Evolutionary conservation across 92 coral and sea anemone species (phyloP).

Genomic region (Epizoanthus stellaris): DNA sequence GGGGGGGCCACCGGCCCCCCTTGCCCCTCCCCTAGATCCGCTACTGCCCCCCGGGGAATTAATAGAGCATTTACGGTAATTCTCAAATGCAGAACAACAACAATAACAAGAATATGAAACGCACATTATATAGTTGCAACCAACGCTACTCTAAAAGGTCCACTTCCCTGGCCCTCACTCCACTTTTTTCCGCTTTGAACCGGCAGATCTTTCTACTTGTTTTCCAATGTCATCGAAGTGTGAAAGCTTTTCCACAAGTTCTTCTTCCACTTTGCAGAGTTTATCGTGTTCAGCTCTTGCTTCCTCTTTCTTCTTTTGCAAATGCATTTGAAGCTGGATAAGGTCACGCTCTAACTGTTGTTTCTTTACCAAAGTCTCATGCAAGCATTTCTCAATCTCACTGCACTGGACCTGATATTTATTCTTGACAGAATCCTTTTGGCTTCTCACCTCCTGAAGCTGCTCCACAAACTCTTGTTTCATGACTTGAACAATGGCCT

Average conservation of each 20-base stretch:
- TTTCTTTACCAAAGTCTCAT: slow-evolving; percentile 3
- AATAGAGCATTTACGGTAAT: too few relatives aligned
- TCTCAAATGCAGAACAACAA: too few relatives aligned
- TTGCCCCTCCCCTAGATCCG: too few relatives aligned
- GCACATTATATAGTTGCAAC: too few relatives aligned
- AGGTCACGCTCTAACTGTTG: slow-evolving; percentile 9
- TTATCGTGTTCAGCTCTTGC: not conserved
- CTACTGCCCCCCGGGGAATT: too few relatives aligned
- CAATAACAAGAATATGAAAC: too few relatives aligned
- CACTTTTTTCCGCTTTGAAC: slow-evolving; percentile 18
- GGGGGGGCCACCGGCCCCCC: too few relatives aligned
- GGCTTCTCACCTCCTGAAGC: not conserved
- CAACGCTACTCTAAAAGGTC: too few relatives aligned
- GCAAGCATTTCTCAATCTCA: slow-evolving; percentile 4
- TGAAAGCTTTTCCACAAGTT: slow-evolving; percentile 20
- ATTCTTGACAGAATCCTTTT: not conserved
- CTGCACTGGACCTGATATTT: not conserved
- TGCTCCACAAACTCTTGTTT: slow-evolving; percentile 33
- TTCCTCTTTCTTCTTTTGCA: slow-evolving; percentile 22
- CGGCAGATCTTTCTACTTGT: not conserved
- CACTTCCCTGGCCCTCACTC: not conserved
- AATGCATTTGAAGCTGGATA: slow-evolving; percentile 5
- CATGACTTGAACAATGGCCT: slow-evolving; percentile 21
- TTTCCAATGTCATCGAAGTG: slow-evolving; percentile 5
- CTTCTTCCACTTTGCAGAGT: not conserved